Conservation (phyloP, 1,140 invertebrate species). For the Dreissena rostriformis region DNA sequence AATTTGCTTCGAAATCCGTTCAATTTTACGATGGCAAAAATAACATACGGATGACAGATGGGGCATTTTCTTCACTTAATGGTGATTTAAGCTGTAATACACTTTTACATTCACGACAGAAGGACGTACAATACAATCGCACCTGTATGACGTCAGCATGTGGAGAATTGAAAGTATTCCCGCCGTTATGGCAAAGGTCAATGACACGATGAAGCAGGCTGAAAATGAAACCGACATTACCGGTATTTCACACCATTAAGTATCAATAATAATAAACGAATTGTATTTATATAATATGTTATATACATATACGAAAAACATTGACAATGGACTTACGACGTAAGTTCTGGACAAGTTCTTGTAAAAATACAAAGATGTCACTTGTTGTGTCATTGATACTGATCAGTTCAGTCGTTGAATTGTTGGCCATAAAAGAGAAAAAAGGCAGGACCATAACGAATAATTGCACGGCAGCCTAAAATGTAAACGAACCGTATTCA, state of each 20-base stretch:
- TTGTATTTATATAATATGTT: too few relatives aligned
- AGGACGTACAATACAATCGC: background rate
- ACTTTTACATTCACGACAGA: too few relatives aligned
- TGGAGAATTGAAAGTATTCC: constrained; percentile 37
- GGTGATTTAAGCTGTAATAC: too few relatives aligned
- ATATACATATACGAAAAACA: too few relatives aligned
- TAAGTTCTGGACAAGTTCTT: too few relatives aligned
- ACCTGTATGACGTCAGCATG: constrained; percentile 52
- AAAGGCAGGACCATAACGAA: background rate
- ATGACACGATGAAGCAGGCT: constrained; percentile 37
- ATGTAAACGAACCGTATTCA: background rate
- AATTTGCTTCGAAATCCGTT: background rate
- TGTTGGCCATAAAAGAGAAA: background rate
- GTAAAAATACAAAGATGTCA: too few relatives aligned
- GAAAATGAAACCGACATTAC: constrained; percentile 5
- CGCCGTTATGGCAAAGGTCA: background rate
- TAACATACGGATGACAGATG: too few relatives aligned
- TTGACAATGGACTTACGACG: too few relatives aligned
- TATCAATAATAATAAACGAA: too few relatives aligned
- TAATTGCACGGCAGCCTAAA: background rate
- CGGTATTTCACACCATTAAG: too few relatives aligned
- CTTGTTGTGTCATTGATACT: background rate
- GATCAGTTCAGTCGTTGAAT: background rate
- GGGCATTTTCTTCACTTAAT: too few relatives aligned
- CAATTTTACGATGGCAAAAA: background rate